Base-by-base conservation (phyloP, 2,888 invertebrate species). In the Caenorhabditis sulstoni region DNA sequence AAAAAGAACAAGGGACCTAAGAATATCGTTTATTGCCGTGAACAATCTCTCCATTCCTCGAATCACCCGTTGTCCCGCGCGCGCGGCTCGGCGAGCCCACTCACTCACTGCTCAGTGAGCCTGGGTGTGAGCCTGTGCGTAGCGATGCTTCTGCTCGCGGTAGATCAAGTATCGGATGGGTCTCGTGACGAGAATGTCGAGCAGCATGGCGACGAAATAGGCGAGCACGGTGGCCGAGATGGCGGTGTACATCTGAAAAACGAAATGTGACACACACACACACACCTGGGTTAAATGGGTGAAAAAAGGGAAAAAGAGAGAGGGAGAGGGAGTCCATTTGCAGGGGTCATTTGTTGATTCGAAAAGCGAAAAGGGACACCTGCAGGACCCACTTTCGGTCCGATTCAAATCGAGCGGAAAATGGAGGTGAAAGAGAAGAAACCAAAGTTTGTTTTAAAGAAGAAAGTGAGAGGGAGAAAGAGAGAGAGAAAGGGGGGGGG, bases 111-210 rank as follows among this genome's bases (percentile, higher is more conserved):
- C 52, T 20, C 20, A 52, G 11, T 11, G 37, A 52, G 52, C 53
- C 44, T 65, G 65, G 12, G 73, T 64, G 49, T 77, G 81, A 0
- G 77, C 73, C 44, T 64, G 66, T 12, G 71, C 77, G 41, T 81
- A 81, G 18, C 76, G 73, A 59, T 81, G 77, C 37, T 61, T 68
- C 29, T 81, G 77, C 41, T 77, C 77, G 4, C 67, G 71, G 50
- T 81, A 79, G 23, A 83, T 50, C 39, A 84, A 52, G 53, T 75
- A 82, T 71, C 85, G 79, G 44, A 89, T 82, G 18, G 88, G 89
- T 74, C 88, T 73, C 16, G 85, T 65, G 50, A 88, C 62, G 73
- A 83, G 81, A 45, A 88, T 80, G 71, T 89, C 87, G 29, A 89
- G 66, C 11, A 82, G 22, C 35, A 89, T 70, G 0, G 89, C 86